Evolutionary conservation across 2,888 invertebrate species (phyloP).

Genomic region (Cyclophora punctaria): DNA sequence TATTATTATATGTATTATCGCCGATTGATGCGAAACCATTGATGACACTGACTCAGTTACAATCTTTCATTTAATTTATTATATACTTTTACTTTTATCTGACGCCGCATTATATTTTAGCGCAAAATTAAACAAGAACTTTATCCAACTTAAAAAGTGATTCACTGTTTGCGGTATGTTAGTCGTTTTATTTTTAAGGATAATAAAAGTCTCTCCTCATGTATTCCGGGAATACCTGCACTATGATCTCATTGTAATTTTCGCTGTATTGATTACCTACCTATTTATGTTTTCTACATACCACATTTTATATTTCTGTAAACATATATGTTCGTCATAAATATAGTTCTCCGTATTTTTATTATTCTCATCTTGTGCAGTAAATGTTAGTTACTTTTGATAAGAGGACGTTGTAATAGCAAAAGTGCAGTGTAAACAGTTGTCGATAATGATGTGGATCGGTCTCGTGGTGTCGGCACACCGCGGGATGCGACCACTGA

Average conservation of each 20-base stretch:
- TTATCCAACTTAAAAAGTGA: slow-evolving; percentile 8
- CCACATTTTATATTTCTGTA: too few relatives aligned
- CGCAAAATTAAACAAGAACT: background rate
- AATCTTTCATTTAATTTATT: slow-evolving; percentile 15
- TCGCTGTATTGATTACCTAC: too few relatives aligned
- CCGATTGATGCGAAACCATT: slow-evolving; percentile 9
- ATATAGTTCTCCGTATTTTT: too few relatives aligned
- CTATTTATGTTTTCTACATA: too few relatives aligned
- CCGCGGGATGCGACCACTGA: slow-evolving; percentile 16
- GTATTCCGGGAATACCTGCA: too few relatives aligned
- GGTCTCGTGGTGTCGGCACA: slow-evolving; percentile 1
- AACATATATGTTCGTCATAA: too few relatives aligned
- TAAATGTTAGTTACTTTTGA: too few relatives aligned
- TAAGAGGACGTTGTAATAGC: too few relatives aligned
- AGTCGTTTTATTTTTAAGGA: slow-evolving; percentile 20
- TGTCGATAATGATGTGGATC: slow-evolving; percentile 20
- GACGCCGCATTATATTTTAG: slow-evolving; percentile 1
- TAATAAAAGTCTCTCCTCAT: slow-evolving; percentile 9
- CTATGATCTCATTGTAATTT: too few relatives aligned
- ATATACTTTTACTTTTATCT: slow-evolving; percentile 13
- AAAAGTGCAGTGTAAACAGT: slow-evolving; percentile 4
- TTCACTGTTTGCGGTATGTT: slow-evolving; percentile 15
- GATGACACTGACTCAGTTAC: slow-evolving; percentile 12
- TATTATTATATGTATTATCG: slow-evolving; percentile 23
- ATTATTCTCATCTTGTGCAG: too few relatives aligned